Base-by-base conservation (phyloP, 2,888 invertebrate genomes). In the Sycophila texana region DNA sequence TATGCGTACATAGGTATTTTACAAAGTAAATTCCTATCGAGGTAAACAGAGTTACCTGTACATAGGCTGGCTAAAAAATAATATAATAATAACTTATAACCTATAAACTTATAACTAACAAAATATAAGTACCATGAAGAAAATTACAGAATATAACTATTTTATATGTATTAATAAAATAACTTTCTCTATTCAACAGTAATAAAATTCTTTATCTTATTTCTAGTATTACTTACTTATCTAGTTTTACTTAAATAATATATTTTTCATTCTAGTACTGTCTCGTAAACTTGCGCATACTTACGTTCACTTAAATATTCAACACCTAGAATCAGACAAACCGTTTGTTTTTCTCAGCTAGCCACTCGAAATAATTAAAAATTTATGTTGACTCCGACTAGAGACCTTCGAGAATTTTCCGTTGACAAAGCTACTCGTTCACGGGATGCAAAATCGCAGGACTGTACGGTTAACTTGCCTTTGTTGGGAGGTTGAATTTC, bases 321-420 rank as follows among this genome's bases (percentile, higher is more conserved):
- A 49, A 72, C 26, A 72, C 63, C 51, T 53, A 20, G 20, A 63
- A 51, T 63, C 18, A 63, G 53, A 53, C 18, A 55, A 47, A 65
- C 7, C 63, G 26, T 47, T 73, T 73, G 39, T 63, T 58, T 65
- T 47, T 49, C 49, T 20, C 67, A 47, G 57, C 51, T 55, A 39
- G 55, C 16, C 60, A 58, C 30, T 39, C 61, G 22, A 60, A 55
- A 68, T 68, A 68, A 55, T 75, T 75, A 75, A 61, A 75, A 68
- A 68, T 75, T 68, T 20, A 61, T 53, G 68, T 53, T 39, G 4
- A 7, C 5, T 2, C 5, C n/a, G 47, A 58, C 39, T n/a, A 22
- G 22, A 55, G 76, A 77, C 71, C 76, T 77, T 77, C 71, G 49
- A 49, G 63, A 77, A 71, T 71, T 76, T 63, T 77, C 76, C 70